Percentiles rank a stretch among this genome's conserved stretches.
Evolutionary conservation across 2,888 invertebrate species (phyloP).

Genomic region (Cheilosia urbana): DNA sequence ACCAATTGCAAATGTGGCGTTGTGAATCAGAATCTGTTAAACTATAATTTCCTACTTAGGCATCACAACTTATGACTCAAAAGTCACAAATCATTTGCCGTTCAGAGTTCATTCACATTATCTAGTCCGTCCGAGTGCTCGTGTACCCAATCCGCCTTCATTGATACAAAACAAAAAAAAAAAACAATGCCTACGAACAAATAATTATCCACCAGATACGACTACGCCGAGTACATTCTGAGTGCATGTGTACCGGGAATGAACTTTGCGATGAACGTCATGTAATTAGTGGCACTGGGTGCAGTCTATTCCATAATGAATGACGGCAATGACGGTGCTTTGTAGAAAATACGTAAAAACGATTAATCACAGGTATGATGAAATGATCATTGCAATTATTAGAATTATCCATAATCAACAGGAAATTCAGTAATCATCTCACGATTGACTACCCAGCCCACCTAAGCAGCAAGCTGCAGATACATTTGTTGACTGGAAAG

Average conservation of each 20-base stretch:
- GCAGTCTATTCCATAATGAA: background rate
- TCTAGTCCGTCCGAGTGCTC: background rate
- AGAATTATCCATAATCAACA: background rate
- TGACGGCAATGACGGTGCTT: background rate
- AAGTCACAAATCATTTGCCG: too few species aligned
- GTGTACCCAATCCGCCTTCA: background rate
- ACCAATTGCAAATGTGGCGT: too few species aligned
- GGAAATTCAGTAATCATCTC: background rate
- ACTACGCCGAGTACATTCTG: conserved; percentile 58
- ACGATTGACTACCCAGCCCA: background rate
- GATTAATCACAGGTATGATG: too few species aligned
- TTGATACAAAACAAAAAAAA: conserved; percentile 17
- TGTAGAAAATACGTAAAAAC: too few species aligned
- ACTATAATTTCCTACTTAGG: too few species aligned
- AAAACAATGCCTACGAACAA: conserved; percentile 13
- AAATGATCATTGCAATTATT: too few species aligned
- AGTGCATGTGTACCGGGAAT: conserved; percentile 63
- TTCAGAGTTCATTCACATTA: background rate
- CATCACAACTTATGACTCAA: too few species aligned
- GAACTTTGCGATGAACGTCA: conserved; percentile 12
- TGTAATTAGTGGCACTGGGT: background rate
- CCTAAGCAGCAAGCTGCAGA: background rate
- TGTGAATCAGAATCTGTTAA: too few species aligned
- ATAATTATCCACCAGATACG: conserved; percentile 22
- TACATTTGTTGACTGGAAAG: conserved; percentile 11